Base-by-base conservation (phyloP, 2,888 invertebrate species). In the Ctenicera cuprea region DNA sequence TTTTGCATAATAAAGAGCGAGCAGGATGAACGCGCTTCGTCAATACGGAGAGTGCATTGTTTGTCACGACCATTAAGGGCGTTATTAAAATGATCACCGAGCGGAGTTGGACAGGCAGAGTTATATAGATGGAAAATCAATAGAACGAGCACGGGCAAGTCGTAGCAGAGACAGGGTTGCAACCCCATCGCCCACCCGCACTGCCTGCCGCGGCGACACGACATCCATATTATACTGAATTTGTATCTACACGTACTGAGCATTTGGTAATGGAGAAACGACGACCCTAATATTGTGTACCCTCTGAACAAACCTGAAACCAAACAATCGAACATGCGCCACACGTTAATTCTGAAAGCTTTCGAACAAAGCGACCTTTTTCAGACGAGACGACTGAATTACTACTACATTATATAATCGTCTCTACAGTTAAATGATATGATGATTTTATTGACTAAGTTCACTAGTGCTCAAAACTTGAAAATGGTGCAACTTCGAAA, bases 221-320 rank as follows among this genome's bases (percentile, higher is more conserved):
- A 76, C 75, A 75, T 76, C 75, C 76, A 72, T 72, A 72, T 77
- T 74, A 76, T 69, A 75, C 71, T 63, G 75, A 77, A 77, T 76
- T 71, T 77, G 75, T 76, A 76, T 74, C 76, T 67, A 68, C 67
- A 75, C 71, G 54, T 71, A 64, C 54, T 30, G 50, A 69, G 70
- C 63, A 64, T 52, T 63, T 30, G n/a, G 64, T 71, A 54, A 64
- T 71, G 57, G 57, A 54, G 57, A 71, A 63, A 20, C 5, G 80
- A 62, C 62, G 52, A 62, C 62, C 62, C 62, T 62, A 62, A 69
- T 38, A 62, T 62, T 62, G 80, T 73, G 78, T 71, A 75, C 77
- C 77, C 79, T 43, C 30, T 41, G 61, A 57, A 67, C 73, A 57
- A 72, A 72, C 66, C 54, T 30, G 41, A 63, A 62, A 37, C 18